Evolutionary conservation across 2,797 vertebrate species (phyloP), one percentile per base, ranked within the genome.

Genomic region (Schizopygopsis pylzovi): DNA sequence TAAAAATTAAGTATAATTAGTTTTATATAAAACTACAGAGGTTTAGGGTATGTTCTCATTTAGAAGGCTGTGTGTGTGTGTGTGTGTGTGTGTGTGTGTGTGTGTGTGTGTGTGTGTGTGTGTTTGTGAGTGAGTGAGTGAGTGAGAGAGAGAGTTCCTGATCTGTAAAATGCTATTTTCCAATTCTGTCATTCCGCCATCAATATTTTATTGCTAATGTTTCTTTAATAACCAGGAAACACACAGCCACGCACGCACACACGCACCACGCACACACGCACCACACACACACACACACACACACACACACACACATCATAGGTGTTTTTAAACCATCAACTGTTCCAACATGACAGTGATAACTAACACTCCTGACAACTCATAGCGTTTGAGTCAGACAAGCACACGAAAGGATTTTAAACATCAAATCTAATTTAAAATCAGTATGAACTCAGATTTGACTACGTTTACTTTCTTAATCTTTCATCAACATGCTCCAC

Each of bases 121-220:
- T 39, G n/a, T n/a, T n/a, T n/a, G 63, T 43, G 37, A 4, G 28
- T 28, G 28, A 1, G 28, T 28, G 28, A 2, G 28, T 33, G 28
- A 2, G 28, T 2, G 28, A 18, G 39, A 15, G 81, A 41, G 67
- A n/a, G 37, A 0, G 54, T 92, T 80, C 11, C 76, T 65, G 83
- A 79, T 73, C 81, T 85, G 86, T 79, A 85, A 81, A 70, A 65
- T 43, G 79, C 86, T 87, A 41, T n/a, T 79, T 63, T 94, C 94
- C 93, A 95, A 95, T 93, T 94, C 94, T 92, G 91, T 92, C 95
- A 94, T 95, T 94, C 94, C 92, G 68, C 77, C 92, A 95, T 95
- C 93, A 95, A 95, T 96, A 95, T 95, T 96, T 96, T 92, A 96
- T 90, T 82, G 92, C 90, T 93, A 93, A 94, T 95, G 94, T 94